Conservation (phyloP, 2,113 vertebrate species). For the Aegotheles bennettii region DNA sequence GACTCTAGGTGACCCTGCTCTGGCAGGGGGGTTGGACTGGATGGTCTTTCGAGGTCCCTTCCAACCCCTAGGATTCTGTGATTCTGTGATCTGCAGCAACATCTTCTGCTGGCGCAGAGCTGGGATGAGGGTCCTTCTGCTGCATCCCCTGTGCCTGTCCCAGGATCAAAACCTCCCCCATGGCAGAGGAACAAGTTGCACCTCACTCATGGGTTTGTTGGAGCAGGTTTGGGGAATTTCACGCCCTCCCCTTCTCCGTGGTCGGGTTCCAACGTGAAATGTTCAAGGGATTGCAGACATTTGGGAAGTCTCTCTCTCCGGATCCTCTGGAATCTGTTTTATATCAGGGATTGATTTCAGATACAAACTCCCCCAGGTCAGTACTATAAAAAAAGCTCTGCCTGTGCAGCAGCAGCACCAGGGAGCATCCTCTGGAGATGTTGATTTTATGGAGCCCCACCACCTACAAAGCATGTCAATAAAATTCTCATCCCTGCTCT, state of each 20-base stretch:
- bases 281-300: background rate
- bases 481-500: conserved; percentile 23
- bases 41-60: too few relatives aligned
- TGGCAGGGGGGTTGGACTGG: too few relatives aligned
- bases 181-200: background rate
- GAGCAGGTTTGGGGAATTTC: background rate
- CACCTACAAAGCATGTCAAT: conserved; percentile 46
- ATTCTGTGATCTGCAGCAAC: accelerated
- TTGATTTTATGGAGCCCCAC: conserved; percentile 14
- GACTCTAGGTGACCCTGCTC: too few relatives aligned
- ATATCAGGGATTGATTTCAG: conserved; percentile 40
- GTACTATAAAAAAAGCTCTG: background rate
- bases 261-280: background rate
- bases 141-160: background rate
- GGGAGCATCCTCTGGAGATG: background rate
- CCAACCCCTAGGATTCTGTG: too few relatives aligned
- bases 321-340: background rate
- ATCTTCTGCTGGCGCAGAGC: background rate
- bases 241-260: background rate
- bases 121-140: accelerated
- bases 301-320: background rate
- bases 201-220: background rate
- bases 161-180: background rate
- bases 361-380: conserved; percentile 23
- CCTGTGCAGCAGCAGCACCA: background rate